Base-by-base conservation (phyloP, 2,888 invertebrate genomes). In the Griposia aprilina region DNA sequence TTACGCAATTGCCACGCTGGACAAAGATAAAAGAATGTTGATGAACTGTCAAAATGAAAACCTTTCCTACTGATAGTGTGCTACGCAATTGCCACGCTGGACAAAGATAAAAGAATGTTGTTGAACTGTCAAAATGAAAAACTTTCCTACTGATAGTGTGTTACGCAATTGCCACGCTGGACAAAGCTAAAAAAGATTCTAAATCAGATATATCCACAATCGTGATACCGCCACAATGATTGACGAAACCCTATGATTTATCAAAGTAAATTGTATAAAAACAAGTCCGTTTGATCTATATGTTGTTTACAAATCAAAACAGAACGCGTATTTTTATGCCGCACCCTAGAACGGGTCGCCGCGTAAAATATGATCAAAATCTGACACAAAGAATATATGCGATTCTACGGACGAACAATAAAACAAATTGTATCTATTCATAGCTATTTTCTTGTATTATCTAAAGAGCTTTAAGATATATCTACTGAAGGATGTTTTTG, bases 291-390 rank as follows among this genome's bases (percentile, higher is more conserved):
- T 92, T 92, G 92, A 93, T 92, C 89, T 91, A 85, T 90, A 85
- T 74, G 89, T 89, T 85, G 80, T 90, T 82, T 90, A 93, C 93
- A 94, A 94, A 94, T 94, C 93, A 92, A 84, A 85, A 80, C 83
- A 79, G 88, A 89, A 86, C 88, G 89, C 84, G 90, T 93, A 92
- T 93, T 93, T 93, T 91, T 91, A 91, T 91, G 92, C 92, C 91
- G 88, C 90, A 89, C 87, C 89, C 88, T 86, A 88, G 89, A 87
- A 90, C 88, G 91, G 89, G 84, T 85, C 84, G 85, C 86, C 85
- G 90, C 87, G 90, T 93, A 92, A 93, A 92, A 93, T 93, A 93
- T 93, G 91, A 93, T 91, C 90, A 89, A 93, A 91, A 93, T 90
- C 89, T 69, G 91, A 91, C 92, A 88, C 88, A 90, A 90, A 86